A percentile compares a stretch with the other conserved stretches of the same genome.
Conservation (phyloP, 2,888 invertebrate species). For the Strigamia crassipes region DNA sequence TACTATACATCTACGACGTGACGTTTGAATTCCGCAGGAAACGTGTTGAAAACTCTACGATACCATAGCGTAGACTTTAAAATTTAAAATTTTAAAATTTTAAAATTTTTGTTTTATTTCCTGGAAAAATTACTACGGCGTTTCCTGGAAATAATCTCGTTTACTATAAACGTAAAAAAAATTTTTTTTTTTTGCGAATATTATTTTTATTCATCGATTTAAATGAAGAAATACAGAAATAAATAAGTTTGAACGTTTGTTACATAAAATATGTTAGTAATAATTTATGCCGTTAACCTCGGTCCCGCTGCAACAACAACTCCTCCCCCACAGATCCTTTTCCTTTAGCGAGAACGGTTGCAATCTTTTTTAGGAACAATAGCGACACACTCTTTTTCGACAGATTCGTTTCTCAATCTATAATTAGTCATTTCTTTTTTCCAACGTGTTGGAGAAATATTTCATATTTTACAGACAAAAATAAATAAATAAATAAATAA, state of each 20-base stretch:
- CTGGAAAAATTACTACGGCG: not conserved
- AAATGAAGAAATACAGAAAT: not conserved
- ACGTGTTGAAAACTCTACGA: not conserved
- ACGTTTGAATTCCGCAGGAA: not conserved
- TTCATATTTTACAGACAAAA: not conserved
- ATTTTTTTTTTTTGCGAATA: too few species aligned
- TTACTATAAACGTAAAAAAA: too few species aligned
- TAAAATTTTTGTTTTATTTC: not conserved
- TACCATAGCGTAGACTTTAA: not conserved
- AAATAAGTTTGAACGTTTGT: not conserved
- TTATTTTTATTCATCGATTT: not conserved
- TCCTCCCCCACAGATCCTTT: not conserved
- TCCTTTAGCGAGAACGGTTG: not conserved
- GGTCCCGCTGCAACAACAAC: not conserved
- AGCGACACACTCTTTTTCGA: not conserved
- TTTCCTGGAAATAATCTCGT: too few species aligned
- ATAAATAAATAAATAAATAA: not conserved
- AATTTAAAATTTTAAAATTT: not conserved
- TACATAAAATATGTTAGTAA: not conserved
- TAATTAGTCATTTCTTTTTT: not conserved
- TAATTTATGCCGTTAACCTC: not conserved
- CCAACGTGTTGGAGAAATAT: not conserved
- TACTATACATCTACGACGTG: not conserved
- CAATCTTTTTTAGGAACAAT: not conserved
- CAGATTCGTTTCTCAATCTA: not conserved